Base-by-base conservation (phyloP, 2,113 vertebrate species). In the Oceanites oceanicus region DNA sequence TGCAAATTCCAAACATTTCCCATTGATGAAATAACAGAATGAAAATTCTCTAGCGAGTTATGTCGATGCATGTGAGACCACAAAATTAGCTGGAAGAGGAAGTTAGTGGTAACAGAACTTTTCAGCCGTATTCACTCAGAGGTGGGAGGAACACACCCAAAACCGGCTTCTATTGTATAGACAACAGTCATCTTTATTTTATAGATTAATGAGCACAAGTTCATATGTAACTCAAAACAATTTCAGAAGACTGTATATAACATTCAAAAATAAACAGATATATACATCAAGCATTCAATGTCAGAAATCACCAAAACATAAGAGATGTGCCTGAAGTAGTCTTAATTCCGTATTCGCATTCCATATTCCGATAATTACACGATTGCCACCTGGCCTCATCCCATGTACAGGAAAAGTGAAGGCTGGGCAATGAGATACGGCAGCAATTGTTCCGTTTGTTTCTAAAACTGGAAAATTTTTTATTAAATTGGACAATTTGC, bases 1-100 rank as follows among this genome's bases (percentile, higher is more conserved):
- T 79, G 73, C 56, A 56, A 90, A 95, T 96, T 90, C 95, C 94
- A 96, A 96, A 96, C 96, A 85, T 94, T 91, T 81, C 77, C 77
- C 66, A 89, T 72, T 75, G 77, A 96, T 96, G 80, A 96, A 96
- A 90, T 90, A 95, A 92, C 86, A 81, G 68, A 95, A 85, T 36
- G 76, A 81, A 88, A 88, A 67, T 42, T 73, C 45, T 84, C 59
- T 3, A 66, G 32, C 36, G 52, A 92, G 47, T 87, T 84, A 61
- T 23, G 68, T 19, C 17, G 68, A 70, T 71, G 63, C 45, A 38
- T 59, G 42, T 6, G 27, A 84, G 47, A 81, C 29, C n/a, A 95
- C 59, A 63, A 26, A 58, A 15, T 59, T 66, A 58, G 50, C 38
- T 86, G 83, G 61, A 90, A 94, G 59, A 55, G 7, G 76, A 45